phyloP scores from a whole-genome alignment of 35 echinoderm and acorn worm species.

The Apostichopus californicus region DNA sequence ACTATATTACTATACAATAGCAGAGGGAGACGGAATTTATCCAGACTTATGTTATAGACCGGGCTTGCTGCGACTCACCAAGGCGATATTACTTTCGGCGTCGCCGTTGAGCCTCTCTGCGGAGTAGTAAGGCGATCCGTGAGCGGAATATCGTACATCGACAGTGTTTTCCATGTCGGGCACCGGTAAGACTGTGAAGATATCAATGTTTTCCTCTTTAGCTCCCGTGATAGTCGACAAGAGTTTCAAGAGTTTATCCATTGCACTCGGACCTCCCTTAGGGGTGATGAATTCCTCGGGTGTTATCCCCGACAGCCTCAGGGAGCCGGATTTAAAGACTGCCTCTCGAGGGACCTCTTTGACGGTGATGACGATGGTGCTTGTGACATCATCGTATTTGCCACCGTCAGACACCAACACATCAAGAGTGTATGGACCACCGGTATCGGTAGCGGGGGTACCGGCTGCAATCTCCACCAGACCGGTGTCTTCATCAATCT shows the following conservation, averaged over 20 bases:
- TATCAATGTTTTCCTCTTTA: conserved; percentile 84
- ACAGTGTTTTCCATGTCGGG: conserved; percentile 48
- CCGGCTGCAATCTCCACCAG: conserved; percentile 70
- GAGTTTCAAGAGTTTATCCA: conserved; percentile 61
- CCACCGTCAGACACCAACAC: conserved; percentile 67
- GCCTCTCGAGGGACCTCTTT: conserved; percentile 85
- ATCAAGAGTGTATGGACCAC: conserved; percentile 58
- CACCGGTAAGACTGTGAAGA: conserved; percentile 90
- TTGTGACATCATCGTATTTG: conserved; percentile 41
- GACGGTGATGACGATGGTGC: conserved; percentile 70
- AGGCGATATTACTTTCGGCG: conserved; percentile 29
- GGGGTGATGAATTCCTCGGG: conserved; percentile 73
- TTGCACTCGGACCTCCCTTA: conserved; percentile 31
- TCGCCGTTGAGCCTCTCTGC: conserved; percentile 76
- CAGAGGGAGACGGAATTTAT: no score
- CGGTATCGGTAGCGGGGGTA: conserved; percentile 57
- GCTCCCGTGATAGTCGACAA: conserved; percentile 71
- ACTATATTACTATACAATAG: no score
- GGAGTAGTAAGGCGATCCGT: conserved; percentile 94
- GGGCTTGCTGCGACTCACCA: no score
- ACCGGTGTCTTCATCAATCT: conserved; percentile 79
- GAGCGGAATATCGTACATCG: conserved; percentile 90
- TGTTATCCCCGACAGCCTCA: conserved; percentile 68
- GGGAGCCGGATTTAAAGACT: conserved; percentile 86
- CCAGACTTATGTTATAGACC: no score